Conservation (phyloP, 2,888 invertebrate genomes). For the Cephus sareptanus region DNA sequence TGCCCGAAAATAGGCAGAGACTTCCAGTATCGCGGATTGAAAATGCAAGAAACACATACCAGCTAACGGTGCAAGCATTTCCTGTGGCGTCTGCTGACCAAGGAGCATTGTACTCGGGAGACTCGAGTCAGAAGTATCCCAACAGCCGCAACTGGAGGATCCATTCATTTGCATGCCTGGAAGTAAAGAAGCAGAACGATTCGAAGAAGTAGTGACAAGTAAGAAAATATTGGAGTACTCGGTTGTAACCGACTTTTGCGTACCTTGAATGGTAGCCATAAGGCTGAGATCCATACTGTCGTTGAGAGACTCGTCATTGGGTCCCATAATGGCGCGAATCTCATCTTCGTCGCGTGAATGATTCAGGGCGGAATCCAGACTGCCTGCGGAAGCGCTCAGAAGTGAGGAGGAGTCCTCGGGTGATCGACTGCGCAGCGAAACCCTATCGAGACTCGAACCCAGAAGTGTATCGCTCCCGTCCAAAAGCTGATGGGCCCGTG, state of each 20-base stretch:
- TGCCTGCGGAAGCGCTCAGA: constrained; percentile 79
- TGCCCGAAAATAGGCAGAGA: too few species aligned
- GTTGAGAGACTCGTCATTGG: constrained; percentile 62
- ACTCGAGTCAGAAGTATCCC: constrained; percentile 60
- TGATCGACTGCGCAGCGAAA: constrained; percentile 81
- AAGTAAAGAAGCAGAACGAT: constrained; percentile 4
- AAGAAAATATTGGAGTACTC: background rate
- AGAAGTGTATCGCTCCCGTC: constrained; percentile 68
- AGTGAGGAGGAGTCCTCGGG: constrained; percentile 78
- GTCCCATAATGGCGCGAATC: constrained; percentile 73
- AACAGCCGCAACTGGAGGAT: constrained; percentile 59
- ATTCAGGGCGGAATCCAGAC: constrained; percentile 88
- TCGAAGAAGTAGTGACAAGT: constrained; percentile 1
- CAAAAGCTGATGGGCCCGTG: constrained; percentile 67
- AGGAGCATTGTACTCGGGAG: constrained; percentile 62
- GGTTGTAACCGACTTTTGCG: too few species aligned
- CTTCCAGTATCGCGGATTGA: too few species aligned
- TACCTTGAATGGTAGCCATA: constrained; percentile 66
- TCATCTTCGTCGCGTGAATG: constrained; percentile 87
- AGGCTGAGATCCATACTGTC: constrained; percentile 64
- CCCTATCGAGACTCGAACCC: constrained; percentile 75
- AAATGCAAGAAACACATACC: constrained; percentile 38
- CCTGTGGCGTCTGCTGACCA: constrained; percentile 63
- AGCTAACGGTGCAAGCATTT: constrained; percentile 59
- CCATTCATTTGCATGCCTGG: constrained; percentile 64